Evolutionary conservation across 2,113 vertebrate genomes (phyloP).

Genomic region (Macrotus californicus): DNA sequence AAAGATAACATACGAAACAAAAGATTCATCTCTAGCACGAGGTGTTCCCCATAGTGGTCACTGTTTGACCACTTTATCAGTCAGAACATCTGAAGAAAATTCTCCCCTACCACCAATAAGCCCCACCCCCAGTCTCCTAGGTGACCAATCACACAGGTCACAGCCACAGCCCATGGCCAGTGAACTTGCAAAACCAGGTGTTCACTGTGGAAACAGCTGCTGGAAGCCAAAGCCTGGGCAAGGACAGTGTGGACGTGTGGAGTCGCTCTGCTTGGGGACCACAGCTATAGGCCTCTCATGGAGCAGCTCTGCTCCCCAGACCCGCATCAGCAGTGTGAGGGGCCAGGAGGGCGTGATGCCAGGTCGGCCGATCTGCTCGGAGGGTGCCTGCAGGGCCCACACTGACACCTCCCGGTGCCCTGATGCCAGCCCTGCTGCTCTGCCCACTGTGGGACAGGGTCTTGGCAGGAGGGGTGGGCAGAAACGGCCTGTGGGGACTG

Average conservation of each 20-base stretch:
- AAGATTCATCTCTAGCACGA: neutral
- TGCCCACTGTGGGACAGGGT: neutral
- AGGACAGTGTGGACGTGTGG: rapidly evolving
- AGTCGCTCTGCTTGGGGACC: neutral
- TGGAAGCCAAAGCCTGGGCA: neutral
- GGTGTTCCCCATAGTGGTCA: neutral
- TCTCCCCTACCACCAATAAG: neutral
- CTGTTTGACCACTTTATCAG: neutral
- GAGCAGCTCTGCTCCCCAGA: neutral
- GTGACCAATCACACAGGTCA: neutral
- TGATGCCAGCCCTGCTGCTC: neutral
- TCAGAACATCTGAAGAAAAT: neutral
- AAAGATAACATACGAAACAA: neutral
- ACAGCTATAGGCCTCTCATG: neutral
- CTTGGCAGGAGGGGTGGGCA: too few relatives aligned
- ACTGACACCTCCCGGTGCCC: neutral
- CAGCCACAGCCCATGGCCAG: neutral
- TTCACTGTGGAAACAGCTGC: neutral
- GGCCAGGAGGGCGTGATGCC: neutral
- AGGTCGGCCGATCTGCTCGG: neutral
- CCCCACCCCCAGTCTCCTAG: neutral
- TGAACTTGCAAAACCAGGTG: neutral
- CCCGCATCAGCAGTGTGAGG: neutral
- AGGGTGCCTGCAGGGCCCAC: neutral
- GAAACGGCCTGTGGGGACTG: neutral